phyloP scores from a whole-genome alignment of 2,888 invertebrate genomes.

The Drosophila robusta region DNA sequence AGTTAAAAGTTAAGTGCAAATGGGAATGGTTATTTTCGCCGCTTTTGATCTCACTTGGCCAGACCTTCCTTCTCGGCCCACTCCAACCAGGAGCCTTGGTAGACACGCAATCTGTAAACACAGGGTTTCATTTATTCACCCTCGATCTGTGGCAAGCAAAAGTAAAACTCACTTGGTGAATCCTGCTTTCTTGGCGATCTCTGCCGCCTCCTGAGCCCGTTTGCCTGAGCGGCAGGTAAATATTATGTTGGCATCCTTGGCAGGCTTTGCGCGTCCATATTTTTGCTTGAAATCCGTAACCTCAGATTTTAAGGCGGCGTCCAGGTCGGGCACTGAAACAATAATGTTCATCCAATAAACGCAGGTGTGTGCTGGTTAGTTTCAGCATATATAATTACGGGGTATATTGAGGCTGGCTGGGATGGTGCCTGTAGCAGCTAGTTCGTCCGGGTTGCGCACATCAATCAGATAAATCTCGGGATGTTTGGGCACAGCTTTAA shows the following conservation, averaged over 20 bases:
- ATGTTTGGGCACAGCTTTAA: constrained; percentile 86
- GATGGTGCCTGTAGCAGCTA: constrained; percentile 89
- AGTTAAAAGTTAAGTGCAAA: constrained; percentile 1
- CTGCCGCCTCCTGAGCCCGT: constrained; percentile 50
- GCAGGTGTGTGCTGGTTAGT: background rate
- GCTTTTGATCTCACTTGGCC: constrained; percentile 10
- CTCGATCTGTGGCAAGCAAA: background rate
- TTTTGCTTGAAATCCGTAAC: constrained; percentile 35
- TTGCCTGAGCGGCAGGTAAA: constrained; percentile 63
- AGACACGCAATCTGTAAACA: constrained; percentile 47
- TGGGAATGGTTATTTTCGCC: background rate
- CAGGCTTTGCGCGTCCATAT: constrained; percentile 55
- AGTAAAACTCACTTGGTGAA: constrained; percentile 51
- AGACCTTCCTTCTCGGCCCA: constrained; percentile 66
- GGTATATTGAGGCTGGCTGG: constrained; percentile 92
- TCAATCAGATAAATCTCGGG: constrained; percentile 88
- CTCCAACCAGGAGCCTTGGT: constrained; percentile 66
- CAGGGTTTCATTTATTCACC: background rate
- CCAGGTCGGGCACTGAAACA: constrained; percentile 53
- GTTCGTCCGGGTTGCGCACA: constrained; percentile 90
- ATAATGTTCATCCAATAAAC: background rate
- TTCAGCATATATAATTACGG: constrained; percentile 86
- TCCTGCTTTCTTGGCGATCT: constrained; percentile 48
- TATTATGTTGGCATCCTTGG: constrained; percentile 52
- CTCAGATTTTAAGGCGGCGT: constrained; percentile 32